Evolutionary conservation across 2,113 vertebrate species (phyloP).

Genomic region (Gadus macrocephalus): DNA sequence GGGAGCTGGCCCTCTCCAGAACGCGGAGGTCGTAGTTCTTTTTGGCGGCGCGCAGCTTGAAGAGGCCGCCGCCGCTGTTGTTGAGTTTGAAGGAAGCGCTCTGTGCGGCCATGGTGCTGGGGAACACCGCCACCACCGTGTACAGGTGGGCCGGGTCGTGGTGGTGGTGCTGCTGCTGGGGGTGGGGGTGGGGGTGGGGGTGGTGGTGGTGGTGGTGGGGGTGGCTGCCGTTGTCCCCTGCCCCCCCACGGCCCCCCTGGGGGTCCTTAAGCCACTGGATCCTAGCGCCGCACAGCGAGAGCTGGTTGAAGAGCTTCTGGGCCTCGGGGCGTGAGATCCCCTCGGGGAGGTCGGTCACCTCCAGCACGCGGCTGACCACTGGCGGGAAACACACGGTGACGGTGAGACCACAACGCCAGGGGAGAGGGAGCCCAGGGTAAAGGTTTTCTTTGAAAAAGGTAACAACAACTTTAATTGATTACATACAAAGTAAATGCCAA

Average conservation of each 20-base stretch:
- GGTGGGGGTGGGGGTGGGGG: conserved; percentile 25
- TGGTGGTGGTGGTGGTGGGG: conserved; percentile 56
- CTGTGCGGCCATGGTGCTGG: conserved; percentile 92
- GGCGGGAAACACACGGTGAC: not conserved
- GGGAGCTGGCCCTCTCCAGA: conserved; percentile 92
- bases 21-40: conserved; percentile 96
- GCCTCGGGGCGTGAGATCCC: conserved; percentile 93
- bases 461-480: no score
- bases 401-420: no score
- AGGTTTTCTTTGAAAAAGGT: no score
- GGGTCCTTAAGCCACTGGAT: conserved; percentile 98
- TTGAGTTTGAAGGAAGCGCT: conserved; percentile 98
- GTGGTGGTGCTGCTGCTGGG: conserved; percentile 56
- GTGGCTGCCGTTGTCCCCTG: conserved; percentile 29
- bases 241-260: conserved; percentile 67
- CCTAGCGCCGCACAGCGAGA: conserved; percentile 94
- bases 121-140: conserved; percentile 97
- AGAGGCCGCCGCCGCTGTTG: conserved; percentile 90
- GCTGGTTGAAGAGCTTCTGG: conserved; percentile 95
- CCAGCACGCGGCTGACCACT: conserved; percentile 93
- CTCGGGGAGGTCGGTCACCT: conserved; percentile 95
- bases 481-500: no score
- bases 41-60: conserved; percentile 96
- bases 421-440: no score
- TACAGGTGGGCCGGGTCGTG: conserved; percentile 94